Percentiles rank a stretch among this genome's conserved stretches.
Evolutionary conservation across 1,140 invertebrate genomes (phyloP).

Genomic region (Tetragnatha versicolor): DNA sequence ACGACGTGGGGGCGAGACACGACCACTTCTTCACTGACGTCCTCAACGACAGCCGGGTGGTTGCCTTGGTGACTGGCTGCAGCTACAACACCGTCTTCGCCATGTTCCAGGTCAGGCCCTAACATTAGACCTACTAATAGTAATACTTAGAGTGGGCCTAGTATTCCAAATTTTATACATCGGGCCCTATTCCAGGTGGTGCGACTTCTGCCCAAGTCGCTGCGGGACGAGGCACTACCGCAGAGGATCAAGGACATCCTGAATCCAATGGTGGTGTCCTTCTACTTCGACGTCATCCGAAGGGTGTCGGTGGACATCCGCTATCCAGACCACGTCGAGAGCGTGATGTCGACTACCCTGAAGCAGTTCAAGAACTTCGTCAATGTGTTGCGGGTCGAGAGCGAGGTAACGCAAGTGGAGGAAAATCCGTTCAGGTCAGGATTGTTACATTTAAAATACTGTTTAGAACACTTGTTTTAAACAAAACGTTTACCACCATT

Average conservation of each 20-base stretch:
- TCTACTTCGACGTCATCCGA: conserved; percentile 11
- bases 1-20: background rate
- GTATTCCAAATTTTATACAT: too few relatives aligned
- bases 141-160: too few relatives aligned
- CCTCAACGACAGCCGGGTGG: background rate
- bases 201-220: background rate
- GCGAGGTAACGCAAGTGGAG: background rate
- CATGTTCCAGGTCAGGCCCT: background rate
- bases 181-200: too few relatives aligned
- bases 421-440: background rate
- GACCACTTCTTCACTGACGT: background rate
- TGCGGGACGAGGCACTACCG: background rate
- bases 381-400: background rate
- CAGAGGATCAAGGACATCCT: background rate
- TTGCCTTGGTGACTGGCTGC: background rate
- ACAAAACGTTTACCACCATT: too few relatives aligned
- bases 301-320: background rate
- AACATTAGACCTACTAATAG: too few relatives aligned
- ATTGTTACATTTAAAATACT: too few relatives aligned
- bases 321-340: background rate
- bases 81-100: background rate
- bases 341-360: too few relatives aligned
- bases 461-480: too few relatives aligned
- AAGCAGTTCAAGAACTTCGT: background rate
- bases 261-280: background rate